Percentiles rank a stretch among this genome's conserved stretches.
Conservation (phyloP, 2,113 vertebrate species). For the Chaenogobius annularis region DNA sequence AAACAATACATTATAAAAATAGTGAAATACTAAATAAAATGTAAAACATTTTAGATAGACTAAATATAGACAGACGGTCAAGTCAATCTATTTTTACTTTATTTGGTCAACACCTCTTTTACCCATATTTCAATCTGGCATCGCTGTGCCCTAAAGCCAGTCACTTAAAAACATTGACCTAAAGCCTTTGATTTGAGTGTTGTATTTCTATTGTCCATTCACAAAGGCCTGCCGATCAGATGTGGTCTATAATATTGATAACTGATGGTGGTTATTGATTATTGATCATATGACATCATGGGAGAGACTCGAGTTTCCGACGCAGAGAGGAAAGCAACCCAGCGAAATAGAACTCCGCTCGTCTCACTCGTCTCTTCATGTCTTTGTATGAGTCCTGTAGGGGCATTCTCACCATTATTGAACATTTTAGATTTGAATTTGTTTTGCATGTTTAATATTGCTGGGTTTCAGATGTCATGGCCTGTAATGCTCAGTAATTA, state of each 20-base stretch:
- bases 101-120: too few relatives aligned
- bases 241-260: slow-evolving; percentile 65
- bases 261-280: slow-evolving; percentile 61
- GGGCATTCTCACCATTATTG: neutral
- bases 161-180: neutral
- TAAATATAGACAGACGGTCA: too few relatives aligned
- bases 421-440: neutral
- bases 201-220: neutral
- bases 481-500: neutral
- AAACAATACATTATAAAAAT: too few relatives aligned
- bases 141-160: neutral
- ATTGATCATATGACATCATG: slow-evolving; percentile 52
- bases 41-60: too few relatives aligned
- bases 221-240: neutral
- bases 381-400: neutral
- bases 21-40: too few relatives aligned
- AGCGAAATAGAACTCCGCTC: slow-evolving; percentile 49
- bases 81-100: too few relatives aligned
- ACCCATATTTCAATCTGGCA: neutral
- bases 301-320: slow-evolving; percentile 51
- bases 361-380: neutral
- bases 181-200: neutral
- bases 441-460: neutral
- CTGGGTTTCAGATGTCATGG: neutral
- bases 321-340: slow-evolving; percentile 30